phyloP scores from a whole-genome alignment of 2,113 vertebrate genomes.

The Zosterops hypoxanthus region DNA sequence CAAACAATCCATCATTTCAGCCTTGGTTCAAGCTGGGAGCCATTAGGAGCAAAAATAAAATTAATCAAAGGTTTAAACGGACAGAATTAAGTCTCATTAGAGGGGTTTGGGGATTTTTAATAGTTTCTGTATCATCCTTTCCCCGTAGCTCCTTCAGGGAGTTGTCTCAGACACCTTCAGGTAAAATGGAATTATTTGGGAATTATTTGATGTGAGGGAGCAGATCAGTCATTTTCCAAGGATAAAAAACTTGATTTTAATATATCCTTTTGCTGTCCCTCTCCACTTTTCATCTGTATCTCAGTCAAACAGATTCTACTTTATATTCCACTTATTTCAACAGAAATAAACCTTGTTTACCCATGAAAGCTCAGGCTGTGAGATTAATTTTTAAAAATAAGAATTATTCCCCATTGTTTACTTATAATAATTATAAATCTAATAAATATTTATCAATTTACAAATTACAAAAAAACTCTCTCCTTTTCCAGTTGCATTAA shows the following conservation, averaged over 20 bases:
- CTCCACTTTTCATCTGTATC: background rate
- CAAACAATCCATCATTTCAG: conserved; percentile 7
- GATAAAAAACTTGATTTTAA: background rate
- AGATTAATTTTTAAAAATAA: background rate
- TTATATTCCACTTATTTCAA: background rate
- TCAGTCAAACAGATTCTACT: background rate
- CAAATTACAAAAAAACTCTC: background rate
- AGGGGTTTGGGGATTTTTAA: background rate
- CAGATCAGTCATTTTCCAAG: background rate
- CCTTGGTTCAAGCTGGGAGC: background rate
- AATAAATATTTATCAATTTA: background rate
- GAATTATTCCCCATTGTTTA: background rate
- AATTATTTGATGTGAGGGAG: background rate
- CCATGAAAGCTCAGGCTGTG: background rate
- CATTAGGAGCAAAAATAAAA: background rate
- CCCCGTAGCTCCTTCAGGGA: background rate
- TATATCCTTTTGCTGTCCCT: background rate
- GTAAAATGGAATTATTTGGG: background rate
- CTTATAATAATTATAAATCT: background rate
- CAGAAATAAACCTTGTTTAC: background rate
- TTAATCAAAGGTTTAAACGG: background rate
- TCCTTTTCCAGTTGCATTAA: background rate
- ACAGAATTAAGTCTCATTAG: background rate
- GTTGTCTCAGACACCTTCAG: background rate
- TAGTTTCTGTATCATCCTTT: background rate